Conservation (phyloP, 2,113 vertebrate species). For the Hyla sarda region DNA sequence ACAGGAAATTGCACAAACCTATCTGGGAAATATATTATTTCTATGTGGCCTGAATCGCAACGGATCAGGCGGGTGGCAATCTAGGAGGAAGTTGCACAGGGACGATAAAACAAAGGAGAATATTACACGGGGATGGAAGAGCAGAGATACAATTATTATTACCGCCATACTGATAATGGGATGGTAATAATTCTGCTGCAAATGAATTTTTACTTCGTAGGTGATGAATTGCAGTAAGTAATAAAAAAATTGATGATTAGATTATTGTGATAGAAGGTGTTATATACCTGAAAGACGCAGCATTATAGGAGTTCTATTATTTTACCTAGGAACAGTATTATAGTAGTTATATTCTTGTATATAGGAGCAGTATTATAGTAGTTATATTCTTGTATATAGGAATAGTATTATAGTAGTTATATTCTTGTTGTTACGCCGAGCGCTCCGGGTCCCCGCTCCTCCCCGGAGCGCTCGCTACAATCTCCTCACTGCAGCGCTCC, state of each 20-base stretch:
- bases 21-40: neutral
- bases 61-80: neutral
- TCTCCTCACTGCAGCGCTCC: too few relatives aligned
- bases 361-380: too few relatives aligned
- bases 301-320: too few relatives aligned
- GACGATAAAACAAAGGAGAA: neutral
- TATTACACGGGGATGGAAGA: neutral
- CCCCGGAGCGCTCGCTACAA: too few relatives aligned
- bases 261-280: neutral
- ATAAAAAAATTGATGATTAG: neutral
- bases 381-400: neutral
- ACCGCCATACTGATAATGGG: neutral
- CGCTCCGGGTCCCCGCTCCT: too few relatives aligned
- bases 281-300: too few relatives aligned
- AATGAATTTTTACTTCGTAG: neutral
- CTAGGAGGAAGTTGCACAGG: neutral
- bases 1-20: slow-evolving; percentile 29
- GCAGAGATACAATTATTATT: neutral
- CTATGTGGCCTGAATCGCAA: neutral
- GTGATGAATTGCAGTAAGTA: neutral
- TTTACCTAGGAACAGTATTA: neutral
- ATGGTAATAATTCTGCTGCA: neutral
- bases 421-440: too few relatives aligned
- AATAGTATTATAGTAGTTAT: neutral
- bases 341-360: neutral